Evolutionary conservation across 2,888 invertebrate species (phyloP).

Genomic region (Dexiosoma caninum): DNA sequence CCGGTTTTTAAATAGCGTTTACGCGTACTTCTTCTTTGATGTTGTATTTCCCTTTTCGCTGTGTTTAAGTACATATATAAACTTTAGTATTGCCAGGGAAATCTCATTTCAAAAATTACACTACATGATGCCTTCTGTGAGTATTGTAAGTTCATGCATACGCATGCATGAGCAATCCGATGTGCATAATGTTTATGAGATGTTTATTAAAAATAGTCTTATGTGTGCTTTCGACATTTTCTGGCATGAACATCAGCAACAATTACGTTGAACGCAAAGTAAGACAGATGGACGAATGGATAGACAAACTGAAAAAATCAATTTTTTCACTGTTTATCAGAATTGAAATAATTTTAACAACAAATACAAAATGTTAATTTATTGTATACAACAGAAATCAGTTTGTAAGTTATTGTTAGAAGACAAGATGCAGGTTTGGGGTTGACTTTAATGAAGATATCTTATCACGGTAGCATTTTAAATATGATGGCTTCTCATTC

Average conservation of each 20-base stretch:
- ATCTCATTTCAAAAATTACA: constrained; percentile 12
- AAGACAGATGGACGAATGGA: neutral
- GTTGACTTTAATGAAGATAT: no score
- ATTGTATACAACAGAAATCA: no score
- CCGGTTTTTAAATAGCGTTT: neutral
- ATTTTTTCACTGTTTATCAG: no score
- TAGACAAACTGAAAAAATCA: neutral
- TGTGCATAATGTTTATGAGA: constrained; percentile 19
- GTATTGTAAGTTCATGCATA: constrained; percentile 28
- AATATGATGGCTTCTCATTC: no score
- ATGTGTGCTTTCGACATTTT: constrained; percentile 3
- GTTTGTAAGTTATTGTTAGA: no score
- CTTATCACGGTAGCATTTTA: no score
- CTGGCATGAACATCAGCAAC: neutral
- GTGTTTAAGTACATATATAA: constrained; percentile 5
- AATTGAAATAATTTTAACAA: no score
- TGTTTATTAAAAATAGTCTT: neutral
- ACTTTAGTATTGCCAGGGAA: constrained; percentile 33
- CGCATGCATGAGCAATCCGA: constrained; percentile 48
- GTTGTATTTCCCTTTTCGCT: no score
- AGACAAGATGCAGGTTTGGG: no score
- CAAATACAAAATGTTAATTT: no score
- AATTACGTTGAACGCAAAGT: neutral
- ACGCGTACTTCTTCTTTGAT: constrained; percentile 2
- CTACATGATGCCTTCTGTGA: constrained; percentile 19